Base-by-base conservation (phyloP, 2,113 vertebrate species). In the Hymenochirus boettgeri region DNA sequence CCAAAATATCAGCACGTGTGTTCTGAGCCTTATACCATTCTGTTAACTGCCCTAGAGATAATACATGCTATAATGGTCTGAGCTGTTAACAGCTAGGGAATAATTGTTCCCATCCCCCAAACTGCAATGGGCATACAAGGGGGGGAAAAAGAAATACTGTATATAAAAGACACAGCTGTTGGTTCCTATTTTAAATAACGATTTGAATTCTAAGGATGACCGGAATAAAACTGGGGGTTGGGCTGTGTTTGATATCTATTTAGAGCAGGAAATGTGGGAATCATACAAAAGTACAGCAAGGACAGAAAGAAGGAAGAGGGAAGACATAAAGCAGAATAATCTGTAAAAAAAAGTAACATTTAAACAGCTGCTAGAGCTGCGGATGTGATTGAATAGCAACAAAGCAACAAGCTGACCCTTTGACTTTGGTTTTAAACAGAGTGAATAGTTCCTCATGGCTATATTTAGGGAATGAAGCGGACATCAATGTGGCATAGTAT, bases 151-250 rank as follows among this genome's bases (percentile, higher is more conserved):
- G 46, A 25, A 66, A 66, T 51, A 66, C 59, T 66, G n/a, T n/a
- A n/a, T n/a, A n/a, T 57, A 57, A 35, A 12, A 66, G 55, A 51
- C 45, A 55, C 64, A 66, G 64, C 64, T 66, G 64, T 57, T 51
- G 33, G 46, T 18, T 58, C n/a, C 64, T 66, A 66, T 66, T 66
- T 66, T 58, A 39, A 56, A 22, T 35, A 35, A 50, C 57, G 46
- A 33, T 35, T 51, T 50, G 45, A 59, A 27, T 58, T 50, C 26
- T 46, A 22, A 22, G 35, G 54, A 57, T 24, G 53, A 27, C 27
- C 19, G 5, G 15, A 42, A 42, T 42, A 42, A 2, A 3, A 7
- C 13, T 15, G 17, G 15, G 15, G 39, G 39, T 13, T 15, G 42
- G 48, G 33, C n/a, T 15, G n/a, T n/a, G n/a, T n/a, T n/a, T n/a